These are phyloP conservation scores for Petrocephalus zakoni DNA, from an alignment of 2,113 vertebrate genomes.

Conservation along the genomic window DNA sequence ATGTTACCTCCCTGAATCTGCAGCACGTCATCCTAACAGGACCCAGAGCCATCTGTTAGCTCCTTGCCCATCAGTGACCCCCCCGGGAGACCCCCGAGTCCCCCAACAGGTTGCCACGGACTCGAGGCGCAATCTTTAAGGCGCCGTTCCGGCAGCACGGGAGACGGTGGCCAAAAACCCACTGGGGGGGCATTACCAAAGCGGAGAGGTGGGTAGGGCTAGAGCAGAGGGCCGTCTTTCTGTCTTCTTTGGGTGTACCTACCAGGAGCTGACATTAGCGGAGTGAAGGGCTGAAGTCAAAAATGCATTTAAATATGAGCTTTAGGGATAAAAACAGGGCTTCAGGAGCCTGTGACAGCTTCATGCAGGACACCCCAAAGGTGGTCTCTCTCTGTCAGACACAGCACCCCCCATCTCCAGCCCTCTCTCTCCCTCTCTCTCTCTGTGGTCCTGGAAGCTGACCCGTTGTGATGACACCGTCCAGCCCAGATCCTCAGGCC, in stretches of 20 bases:
- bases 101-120: neutral
- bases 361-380: neutral
- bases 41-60: neutral
- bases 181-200: neutral
- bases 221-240: neutral
- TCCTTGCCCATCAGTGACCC: neutral
- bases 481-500: slow-evolving; percentile 46
- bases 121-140: neutral
- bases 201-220: neutral
- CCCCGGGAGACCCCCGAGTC: too few relatives aligned
- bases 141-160: neutral
- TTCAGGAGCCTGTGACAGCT: neutral
- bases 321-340: neutral
- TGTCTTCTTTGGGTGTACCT: neutral
- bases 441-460: slow-evolving; percentile 39
- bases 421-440: neutral
- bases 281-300: neutral
- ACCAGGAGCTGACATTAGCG: neutral
- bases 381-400: neutral
- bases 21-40: neutral
- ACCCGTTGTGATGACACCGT: slow-evolving; percentile 42
- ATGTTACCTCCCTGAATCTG: neutral
- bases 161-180: neutral
- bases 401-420: neutral
- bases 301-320: neutral